Evolutionary conservation across 2,113 vertebrate genomes (phyloP).

Genomic region (Aramus guarauna): DNA sequence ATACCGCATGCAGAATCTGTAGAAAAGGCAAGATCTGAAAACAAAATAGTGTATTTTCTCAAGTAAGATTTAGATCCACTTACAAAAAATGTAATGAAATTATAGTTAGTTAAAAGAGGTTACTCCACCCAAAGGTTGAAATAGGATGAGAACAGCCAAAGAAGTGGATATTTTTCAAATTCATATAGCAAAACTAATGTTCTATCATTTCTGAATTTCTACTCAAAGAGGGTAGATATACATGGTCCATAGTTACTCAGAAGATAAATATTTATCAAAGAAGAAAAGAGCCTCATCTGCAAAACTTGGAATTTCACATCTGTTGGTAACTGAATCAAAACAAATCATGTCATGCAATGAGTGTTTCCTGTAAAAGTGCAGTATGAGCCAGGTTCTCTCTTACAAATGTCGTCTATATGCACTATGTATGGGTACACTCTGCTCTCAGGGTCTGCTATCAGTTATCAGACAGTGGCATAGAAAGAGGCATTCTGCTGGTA

Average conservation of each 20-base stretch:
- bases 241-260: neutral
- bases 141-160: neutral
- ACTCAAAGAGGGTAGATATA: neutral
- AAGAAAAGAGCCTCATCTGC: neutral
- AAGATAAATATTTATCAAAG: slow-evolving; percentile 2
- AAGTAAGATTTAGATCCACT: neutral
- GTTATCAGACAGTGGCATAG: neutral
- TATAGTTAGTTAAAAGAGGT: neutral
- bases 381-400: neutral
- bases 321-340: slow-evolving; percentile 11
- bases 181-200: neutral
- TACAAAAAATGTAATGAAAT: neutral
- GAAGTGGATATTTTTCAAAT: neutral
- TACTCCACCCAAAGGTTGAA: neutral
- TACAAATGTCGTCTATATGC: neutral
- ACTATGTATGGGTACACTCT: neutral
- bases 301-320: neutral
- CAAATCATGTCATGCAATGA: neutral
- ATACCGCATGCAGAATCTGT: neutral
- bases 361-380: neutral
- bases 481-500: neutral
- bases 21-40: neutral
- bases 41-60: neutral
- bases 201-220: neutral
- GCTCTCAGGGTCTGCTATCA: neutral